These are phyloP conservation scores for Tetragnatha montana DNA, from an alignment of 2,888 invertebrate species.

Conservation along the genomic window DNA sequence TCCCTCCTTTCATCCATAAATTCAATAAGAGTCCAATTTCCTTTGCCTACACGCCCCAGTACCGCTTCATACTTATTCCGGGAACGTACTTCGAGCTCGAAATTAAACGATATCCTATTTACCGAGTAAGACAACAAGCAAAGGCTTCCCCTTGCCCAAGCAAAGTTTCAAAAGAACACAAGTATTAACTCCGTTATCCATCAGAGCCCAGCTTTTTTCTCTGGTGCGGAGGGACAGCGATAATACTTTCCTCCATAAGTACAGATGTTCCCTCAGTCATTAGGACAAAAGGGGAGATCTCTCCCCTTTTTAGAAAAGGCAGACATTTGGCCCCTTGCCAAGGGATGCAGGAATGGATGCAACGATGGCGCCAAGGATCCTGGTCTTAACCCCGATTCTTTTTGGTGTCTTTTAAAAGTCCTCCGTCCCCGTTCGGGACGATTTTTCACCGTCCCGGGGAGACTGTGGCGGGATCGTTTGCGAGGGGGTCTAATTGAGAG, in stretches of 20 bases:
- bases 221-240: conserved; percentile 18
- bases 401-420: conserved; percentile 16
- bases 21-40: no score
- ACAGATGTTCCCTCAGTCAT: conserved; percentile 66
- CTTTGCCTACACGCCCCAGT: no score
- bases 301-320: conserved; percentile 52
- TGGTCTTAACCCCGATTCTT: conserved; percentile 54
- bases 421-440: not conserved
- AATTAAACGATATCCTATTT: no score
- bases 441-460: not conserved
- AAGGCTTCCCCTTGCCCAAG: no score
- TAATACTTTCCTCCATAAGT: conserved; percentile 64
- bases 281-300: conserved; percentile 57
- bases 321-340: conserved; percentile 65
- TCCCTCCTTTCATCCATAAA: no score
- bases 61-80: no score
- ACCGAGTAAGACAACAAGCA: not conserved
- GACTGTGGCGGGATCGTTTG: not conserved
- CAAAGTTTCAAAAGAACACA: not conserved
- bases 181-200: conserved; percentile 51
- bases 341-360: conserved; percentile 52
- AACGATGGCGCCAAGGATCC: conserved; percentile 53
- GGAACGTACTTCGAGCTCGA: no score
- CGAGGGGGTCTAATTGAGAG: not conserved
- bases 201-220: conserved; percentile 21